Conservation (phyloP, 1,140 invertebrate genomes). For the Drosophila takahashii region DNA sequence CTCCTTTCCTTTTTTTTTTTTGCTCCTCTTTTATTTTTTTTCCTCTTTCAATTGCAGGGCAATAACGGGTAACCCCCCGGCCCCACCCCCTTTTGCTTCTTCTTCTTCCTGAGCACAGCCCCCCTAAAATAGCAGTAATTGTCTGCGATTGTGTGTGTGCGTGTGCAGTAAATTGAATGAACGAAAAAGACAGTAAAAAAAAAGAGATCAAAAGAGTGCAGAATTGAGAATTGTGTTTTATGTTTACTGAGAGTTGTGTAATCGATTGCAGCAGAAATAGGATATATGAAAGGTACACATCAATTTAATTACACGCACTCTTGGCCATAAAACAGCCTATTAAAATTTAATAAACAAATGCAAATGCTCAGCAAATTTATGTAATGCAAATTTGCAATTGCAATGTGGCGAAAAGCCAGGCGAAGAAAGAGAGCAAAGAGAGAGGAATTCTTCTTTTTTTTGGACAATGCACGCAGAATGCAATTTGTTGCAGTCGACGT, state of each 20-base stretch:
- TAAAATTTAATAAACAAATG: constrained; percentile 64
- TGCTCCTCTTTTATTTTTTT: constrained; percentile 6
- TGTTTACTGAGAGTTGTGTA: constrained; percentile 62
- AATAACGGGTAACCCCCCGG: constrained; percentile 50
- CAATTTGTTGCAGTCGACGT: constrained; percentile 46
- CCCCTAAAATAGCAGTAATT: constrained; percentile 73
- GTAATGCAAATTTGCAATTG: constrained; percentile 74
- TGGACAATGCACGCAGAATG: constrained; percentile 62
- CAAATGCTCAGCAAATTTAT: constrained; percentile 64
- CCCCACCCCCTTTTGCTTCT: background rate
- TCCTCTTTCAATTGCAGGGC: constrained; percentile 75
- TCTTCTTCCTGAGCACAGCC: background rate
- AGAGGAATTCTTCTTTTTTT: constrained; percentile 28
- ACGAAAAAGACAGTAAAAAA: constrained; percentile 65
- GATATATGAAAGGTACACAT: background rate
- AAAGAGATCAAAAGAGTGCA: constrained; percentile 55
- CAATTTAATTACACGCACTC: constrained; percentile 40
- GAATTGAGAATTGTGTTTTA: constrained; percentile 19
- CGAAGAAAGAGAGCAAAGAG: constrained; percentile 37
- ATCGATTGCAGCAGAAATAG: constrained; percentile 32
- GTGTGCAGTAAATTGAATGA: constrained; percentile 78
- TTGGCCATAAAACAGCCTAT: constrained; percentile 32
- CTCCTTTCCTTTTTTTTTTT: constrained; percentile 3
- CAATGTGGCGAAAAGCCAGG: constrained; percentile 45
- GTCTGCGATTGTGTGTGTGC: constrained; percentile 38